phyloP scores from a whole-genome alignment of 2,888 invertebrate species.

The Caenorhabditis macrosperma region DNA sequence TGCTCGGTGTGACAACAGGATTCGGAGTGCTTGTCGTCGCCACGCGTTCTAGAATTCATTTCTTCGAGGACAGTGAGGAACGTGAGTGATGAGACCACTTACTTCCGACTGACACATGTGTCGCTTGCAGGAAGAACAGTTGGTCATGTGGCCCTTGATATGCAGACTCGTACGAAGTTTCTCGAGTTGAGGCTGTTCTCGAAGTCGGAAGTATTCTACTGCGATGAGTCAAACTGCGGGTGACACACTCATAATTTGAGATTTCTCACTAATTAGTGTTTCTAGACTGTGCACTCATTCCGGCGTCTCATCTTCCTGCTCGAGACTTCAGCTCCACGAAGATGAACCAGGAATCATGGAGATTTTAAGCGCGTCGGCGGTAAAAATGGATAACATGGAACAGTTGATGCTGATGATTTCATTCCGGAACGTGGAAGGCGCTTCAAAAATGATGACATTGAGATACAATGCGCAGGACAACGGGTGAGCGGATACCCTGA shows the following conservation, averaged over 20 bases:
- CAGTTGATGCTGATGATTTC: constrained; percentile 44
- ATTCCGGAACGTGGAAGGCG: constrained; percentile 12
- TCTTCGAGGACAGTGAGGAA: constrained; percentile 46
- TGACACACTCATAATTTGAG: constrained; percentile 9
- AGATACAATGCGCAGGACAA: constrained; percentile 49
- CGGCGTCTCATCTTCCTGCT: constrained; percentile 27
- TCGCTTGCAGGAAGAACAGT: constrained; percentile 44
- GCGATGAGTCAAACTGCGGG: constrained; percentile 65
- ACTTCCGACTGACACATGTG: constrained; percentile 1
- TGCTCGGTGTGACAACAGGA: constrained; percentile 39
- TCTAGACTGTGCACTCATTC: constrained; percentile 45
- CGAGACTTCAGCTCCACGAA: constrained; percentile 16
- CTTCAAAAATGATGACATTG: constrained; percentile 5
- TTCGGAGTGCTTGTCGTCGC: constrained; percentile 46
- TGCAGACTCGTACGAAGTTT: constrained; percentile 46
- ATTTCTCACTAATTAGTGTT: background rate
- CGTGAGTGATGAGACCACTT: constrained; percentile 20
- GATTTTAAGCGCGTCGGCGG: constrained; percentile 37
- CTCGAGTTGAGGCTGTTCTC: constrained; percentile 66
- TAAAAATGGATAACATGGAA: constrained; percentile 41
- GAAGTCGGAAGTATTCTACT: constrained; percentile 64
- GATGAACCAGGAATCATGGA: constrained; percentile 38
- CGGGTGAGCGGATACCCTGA: constrained; percentile 38
- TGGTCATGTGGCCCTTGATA: constrained; percentile 30
- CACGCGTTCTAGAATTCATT: constrained; percentile 27